Conservation (phyloP, 2,888 invertebrate species). For the Conchocele bisecta region DNA sequence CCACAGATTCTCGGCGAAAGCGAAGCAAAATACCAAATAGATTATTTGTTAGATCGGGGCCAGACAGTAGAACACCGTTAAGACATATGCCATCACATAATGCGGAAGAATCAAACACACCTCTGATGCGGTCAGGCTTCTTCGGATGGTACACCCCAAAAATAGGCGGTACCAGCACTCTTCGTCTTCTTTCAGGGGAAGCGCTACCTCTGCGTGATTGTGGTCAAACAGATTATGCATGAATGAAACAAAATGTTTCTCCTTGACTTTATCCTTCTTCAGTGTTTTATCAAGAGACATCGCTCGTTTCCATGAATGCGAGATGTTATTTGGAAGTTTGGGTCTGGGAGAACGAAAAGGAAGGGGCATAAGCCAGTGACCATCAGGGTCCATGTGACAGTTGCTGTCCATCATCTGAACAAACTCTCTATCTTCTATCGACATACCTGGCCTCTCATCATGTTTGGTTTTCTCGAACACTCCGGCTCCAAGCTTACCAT, state of each 20-base stretch:
- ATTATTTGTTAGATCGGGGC: conserved; percentile 44
- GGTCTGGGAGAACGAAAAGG: conserved; percentile 45
- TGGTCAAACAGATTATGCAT: conserved; percentile 48
- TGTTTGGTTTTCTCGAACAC: conserved; percentile 27
- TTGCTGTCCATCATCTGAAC: conserved; percentile 33
- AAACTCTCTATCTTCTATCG: conserved; percentile 46
- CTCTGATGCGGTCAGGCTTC: conserved; percentile 18
- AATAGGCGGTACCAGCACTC: conserved; percentile 44
- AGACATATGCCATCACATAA: conserved; percentile 39
- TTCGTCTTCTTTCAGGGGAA: conserved; percentile 21
- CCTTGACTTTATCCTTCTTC: conserved; percentile 17
- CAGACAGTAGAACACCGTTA: conserved; percentile 25
- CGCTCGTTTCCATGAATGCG: conserved; percentile 36
- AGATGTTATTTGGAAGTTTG: conserved; percentile 42
- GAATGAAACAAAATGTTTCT: conserved; percentile 50
- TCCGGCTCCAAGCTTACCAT: neutral
- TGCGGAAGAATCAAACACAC: conserved; percentile 45
- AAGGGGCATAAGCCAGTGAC: conserved; percentile 50
- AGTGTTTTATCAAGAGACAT: conserved; percentile 38
- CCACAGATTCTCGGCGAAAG: no score
- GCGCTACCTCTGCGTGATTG: conserved; percentile 54
- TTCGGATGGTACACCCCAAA: conserved; percentile 9
- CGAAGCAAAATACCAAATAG: no score
- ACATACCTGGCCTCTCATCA: conserved; percentile 42
- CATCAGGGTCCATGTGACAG: conserved; percentile 24